Evolutionary conservation across 2,888 invertebrate species (phyloP), one percentile per base, ranked within the genome.

Genomic region (Strigamia maritima): DNA sequence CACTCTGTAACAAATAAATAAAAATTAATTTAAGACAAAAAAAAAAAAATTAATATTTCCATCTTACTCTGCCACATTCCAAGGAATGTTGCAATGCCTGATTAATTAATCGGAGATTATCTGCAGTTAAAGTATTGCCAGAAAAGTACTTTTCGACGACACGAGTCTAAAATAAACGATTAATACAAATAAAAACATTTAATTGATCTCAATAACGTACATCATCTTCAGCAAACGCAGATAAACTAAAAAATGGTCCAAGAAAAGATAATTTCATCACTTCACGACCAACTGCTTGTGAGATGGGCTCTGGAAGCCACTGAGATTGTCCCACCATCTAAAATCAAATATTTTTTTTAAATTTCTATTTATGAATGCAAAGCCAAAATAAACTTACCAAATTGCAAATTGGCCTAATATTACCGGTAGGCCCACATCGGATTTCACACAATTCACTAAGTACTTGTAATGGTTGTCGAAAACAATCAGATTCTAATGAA

Each of bases 141-240:
- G 79, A 49, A 60, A 80, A 80, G 49, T 76, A 80, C 74, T 80
- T 80, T 35, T 80, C 80, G 10, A 80, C 79, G 12, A 80, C 79
- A 38, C 78, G 77, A 6, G 79, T 26, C 80, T 78, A 70, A 70
- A 75, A 35, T n/a, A 19, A 22, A 75, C 8, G 24, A 8, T 6
- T 26, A 26, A 75, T 31, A 22, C 1, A 24, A 14, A 12, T 75
- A 44, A 76, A 44, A 38, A 28, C n/a, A 31, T 22, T 84, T 75
- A 83, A 22, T 83, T 82, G 84, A 35, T 26, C 12, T 10, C 2
- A 77, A 38, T 65, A 24, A 80, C 86, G 84, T 81, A 87, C 93
- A 85, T 94, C 94, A 86, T 97, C 97, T 85, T 98, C 97, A 49
- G 94, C 95, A 86, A 97, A 95, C 1, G 97, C 90, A 0, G 97